Evolutionary conservation across 2,113 vertebrate genomes (phyloP), one percentile per base, ranked within the genome.

Genomic region (Todiramphus chloris): DNA sequence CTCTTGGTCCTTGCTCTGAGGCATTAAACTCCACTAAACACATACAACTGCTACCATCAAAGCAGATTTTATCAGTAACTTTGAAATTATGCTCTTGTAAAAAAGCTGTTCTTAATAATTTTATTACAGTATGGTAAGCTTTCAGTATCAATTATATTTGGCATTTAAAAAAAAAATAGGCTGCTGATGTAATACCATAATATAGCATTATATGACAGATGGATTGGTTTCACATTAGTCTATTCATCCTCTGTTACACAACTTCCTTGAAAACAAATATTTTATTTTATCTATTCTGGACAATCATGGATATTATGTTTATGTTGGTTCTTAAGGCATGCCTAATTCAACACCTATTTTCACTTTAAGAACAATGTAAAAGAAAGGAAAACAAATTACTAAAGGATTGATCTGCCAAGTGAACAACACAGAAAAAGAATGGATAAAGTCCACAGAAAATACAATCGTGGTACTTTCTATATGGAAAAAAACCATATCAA

Each of bases 191-290:
- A 70, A 92, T 59, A 77, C 2, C 2, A 48, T 43, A 81, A 87
- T 31, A 51, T 80, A 86, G 20, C 51, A 51, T 68, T 64, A 46
- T 41, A 59, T 51, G 66, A 87, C 62, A 89, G 90, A 96, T 55
- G 82, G 86, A 68, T 53, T 86, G 23, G 37, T 60, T 93, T 85
- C 80, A 89, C 68, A 84, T 33, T 50, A 83, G 68, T 87, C 66
- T 79, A 67, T 53, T 95, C 67, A 76, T 51, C 35, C 88, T 82
- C 87, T 86, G 72, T 74, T 86, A 90, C 64, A 87, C 64, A 93
- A 83, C 8, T 73, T 67, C 84, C 28, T 87, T 74, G 46, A 92
- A 96, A 94, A 94, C 44, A 96, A 89, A 37, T 88, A 90, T 73
- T 92, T 94, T 80, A 66, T 83, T 85, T 91, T 82, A 79, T 19